Evolutionary conservation across 2,797 vertebrate species (phyloP), one percentile per base, ranked within the genome.

Genomic region (Serranus cabrilla): DNA sequence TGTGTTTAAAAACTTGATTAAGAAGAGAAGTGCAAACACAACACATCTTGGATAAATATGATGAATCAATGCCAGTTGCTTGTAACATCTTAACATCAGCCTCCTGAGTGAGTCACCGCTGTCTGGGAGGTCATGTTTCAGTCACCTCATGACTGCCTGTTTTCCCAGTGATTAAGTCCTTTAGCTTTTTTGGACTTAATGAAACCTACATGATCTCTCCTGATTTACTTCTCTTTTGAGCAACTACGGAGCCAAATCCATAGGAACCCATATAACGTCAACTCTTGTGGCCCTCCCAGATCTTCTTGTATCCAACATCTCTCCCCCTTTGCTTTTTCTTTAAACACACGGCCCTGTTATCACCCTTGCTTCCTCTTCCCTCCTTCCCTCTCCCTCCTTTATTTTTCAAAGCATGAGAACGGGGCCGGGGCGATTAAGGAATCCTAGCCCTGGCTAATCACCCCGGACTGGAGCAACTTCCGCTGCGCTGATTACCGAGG

Each of bases 401-500:
- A 76, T 62, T 93, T 95, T 93, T 94, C 90, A 93, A 93, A 94
- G 93, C 94, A 93, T 61, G 79, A 94, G 93, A 95, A 93, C 76
- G 71, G 91, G 95, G 88, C 87, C 63, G 64, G 82, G 92, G 92
- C 89, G 87, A 95, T 95, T 93, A 94, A 94, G 92, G 91, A 96
- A 96, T 95, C 93, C 93, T 91, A 95, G 89, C 86, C 92, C 88
- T 87, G 91, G 94, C 89, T 75, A 87, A 97, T 97, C 95, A 92
- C 91, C 90, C 92, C 76, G 83, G 91, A 93, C 92, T 93, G 94
- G 95, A 95, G 93, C 91, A 96, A 34, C 95, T 97, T 97, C 96
- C 93, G 80, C 92, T 93, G 85, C 80, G 84, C 94, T 96, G 96
- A 97, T 97, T 97, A 96, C 95, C 86, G 91, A 96, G 96, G 96